Conservation (phyloP, 2,797 vertebrate species). For the Pteronotus mesoamericanus region DNA sequence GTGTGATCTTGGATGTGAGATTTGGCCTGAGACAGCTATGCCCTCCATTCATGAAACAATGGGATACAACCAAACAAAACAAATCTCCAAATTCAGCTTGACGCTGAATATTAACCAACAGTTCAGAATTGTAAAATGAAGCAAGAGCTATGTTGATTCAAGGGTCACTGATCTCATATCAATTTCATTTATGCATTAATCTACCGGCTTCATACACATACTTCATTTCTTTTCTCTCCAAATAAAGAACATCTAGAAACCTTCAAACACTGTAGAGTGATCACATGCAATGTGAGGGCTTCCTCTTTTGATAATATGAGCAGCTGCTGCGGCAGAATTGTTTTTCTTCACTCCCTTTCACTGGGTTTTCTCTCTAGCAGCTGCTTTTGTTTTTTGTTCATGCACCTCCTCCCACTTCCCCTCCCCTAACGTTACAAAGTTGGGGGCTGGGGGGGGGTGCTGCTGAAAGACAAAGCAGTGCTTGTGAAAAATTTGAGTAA, state of each 20-base stretch:
- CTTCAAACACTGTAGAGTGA: slow-evolving; percentile 54
- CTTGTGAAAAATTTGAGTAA: slow-evolving; percentile 93
- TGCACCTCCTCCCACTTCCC: slow-evolving; percentile 80
- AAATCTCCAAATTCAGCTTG: neutral
- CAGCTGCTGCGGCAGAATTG: slow-evolving; percentile 82
- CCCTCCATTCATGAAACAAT: neutral
- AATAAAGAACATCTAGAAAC: slow-evolving; percentile 48
- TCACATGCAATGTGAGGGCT: slow-evolving; percentile 78
- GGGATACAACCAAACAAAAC: neutral
- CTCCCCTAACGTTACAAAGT: slow-evolving; percentile 69
- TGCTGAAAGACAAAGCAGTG: slow-evolving; percentile 89
- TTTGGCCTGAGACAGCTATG: neutral
- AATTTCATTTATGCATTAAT: neutral
- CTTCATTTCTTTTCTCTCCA: neutral
- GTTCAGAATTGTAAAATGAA: neutral
- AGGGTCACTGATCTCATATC: neutral
- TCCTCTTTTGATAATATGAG: slow-evolving; percentile 81
- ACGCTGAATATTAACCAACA: neutral
- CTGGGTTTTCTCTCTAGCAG: slow-evolving; percentile 79
- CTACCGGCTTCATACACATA: neutral
- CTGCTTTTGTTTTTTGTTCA: slow-evolving; percentile 90
- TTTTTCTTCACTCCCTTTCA: slow-evolving; percentile 66
- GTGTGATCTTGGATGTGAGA: neutral
- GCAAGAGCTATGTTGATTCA: neutral
- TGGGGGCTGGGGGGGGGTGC: slow-evolving; percentile 70